A percentile compares a stretch with the other conserved stretches of the same genome.
These are phyloP conservation scores for Rhineura floridana DNA, from an alignment of 2,113 vertebrate genomes.

Conservation along the genomic window DNA sequence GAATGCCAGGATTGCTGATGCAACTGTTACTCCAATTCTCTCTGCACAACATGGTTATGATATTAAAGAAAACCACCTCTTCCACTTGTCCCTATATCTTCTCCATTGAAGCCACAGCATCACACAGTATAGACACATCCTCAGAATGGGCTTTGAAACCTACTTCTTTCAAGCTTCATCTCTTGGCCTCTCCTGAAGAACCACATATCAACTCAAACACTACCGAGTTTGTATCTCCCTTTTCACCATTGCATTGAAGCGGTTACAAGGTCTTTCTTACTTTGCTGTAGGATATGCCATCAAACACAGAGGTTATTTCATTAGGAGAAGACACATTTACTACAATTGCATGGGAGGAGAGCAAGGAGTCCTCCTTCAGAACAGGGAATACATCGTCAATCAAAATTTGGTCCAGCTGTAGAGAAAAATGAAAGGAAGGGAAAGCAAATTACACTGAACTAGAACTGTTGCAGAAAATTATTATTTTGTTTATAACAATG, in stretches of 20 bases:
- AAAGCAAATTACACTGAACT: background rate
- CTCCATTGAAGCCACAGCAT: background rate
- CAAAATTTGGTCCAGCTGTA: slow-evolving; percentile 90
- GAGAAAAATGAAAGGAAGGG: slow-evolving; percentile 28
- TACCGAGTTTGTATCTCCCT: background rate
- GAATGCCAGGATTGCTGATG: background rate
- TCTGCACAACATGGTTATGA: background rate
- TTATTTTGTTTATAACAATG: background rate
- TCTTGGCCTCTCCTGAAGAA: background rate
- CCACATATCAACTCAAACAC: background rate
- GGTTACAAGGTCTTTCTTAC: slow-evolving; percentile 61
- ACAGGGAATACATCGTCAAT: slow-evolving; percentile 89
- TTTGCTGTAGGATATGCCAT: slow-evolving; percentile 96
- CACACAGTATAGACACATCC: background rate
- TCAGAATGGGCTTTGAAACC: background rate
- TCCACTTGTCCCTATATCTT: background rate
- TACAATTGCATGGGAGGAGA: slow-evolving; percentile 93
- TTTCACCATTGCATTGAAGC: background rate
- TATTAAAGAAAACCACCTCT: background rate
- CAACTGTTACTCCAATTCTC: background rate
- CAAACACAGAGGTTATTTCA: slow-evolving; percentile 98
- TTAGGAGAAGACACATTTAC: slow-evolving; percentile 85
- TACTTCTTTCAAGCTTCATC: background rate
- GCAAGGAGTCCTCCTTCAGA: slow-evolving; percentile 88
- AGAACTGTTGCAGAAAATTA: background rate